A percentile compares a stretch with the other conserved stretches of the same genome.
Evolutionary conservation across 2,888 invertebrate genomes (phyloP).

Genomic region (Trisateles emortualis): DNA sequence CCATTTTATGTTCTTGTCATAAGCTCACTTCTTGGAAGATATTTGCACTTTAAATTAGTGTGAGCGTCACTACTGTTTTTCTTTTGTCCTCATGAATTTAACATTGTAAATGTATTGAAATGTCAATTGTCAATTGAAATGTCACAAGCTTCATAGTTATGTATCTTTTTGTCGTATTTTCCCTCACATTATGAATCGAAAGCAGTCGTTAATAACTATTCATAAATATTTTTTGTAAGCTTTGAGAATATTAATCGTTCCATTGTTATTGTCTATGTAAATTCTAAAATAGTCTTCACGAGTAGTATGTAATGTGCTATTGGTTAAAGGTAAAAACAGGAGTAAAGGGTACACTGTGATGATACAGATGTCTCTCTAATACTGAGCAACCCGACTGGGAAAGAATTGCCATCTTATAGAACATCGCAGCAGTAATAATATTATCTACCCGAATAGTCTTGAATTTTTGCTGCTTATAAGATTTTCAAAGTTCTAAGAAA

Average conservation of each 20-base stretch:
- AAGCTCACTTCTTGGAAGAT: not conserved
- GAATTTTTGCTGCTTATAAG: too few species aligned
- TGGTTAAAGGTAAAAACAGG: too few species aligned
- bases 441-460: too few species aligned
- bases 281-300: too few species aligned
- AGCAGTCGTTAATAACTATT: not conserved
- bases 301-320: too few species aligned
- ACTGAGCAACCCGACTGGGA: too few species aligned
- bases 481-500: too few species aligned
- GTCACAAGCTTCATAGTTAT: constrained; percentile 6
- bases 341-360: too few species aligned
- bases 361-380: too few species aligned
- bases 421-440: too few species aligned
- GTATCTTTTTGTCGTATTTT: not conserved
- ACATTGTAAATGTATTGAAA: constrained; percentile 13
- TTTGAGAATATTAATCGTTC: not conserved
- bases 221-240: not conserved
- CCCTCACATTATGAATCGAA: not conserved
- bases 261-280: not conserved
- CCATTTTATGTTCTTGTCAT: not conserved
- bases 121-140: constrained; percentile 9
- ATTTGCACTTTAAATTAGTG: constrained; percentile 2
- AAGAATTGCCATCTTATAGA: too few species aligned
- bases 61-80: not conserved
- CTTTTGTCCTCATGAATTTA: not conserved